phyloP scores from a whole-genome alignment of 2,113 vertebrate species.

The Gallinago jamesoni region DNA sequence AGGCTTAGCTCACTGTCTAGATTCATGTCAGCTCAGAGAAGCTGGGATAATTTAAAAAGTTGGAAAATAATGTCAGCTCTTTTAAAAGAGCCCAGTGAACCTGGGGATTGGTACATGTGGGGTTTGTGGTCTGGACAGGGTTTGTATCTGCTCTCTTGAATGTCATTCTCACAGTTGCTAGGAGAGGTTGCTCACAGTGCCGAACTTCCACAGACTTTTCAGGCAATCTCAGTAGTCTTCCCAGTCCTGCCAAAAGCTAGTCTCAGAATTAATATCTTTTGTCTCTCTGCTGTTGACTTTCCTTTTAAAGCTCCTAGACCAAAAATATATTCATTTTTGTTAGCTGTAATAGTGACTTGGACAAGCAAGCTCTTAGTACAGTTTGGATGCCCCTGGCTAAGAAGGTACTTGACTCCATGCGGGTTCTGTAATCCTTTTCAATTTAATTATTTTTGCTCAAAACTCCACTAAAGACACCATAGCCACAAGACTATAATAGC shows the following conservation, averaged over 20 bases:
- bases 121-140: slow-evolving; percentile 52
- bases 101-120: background rate
- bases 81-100: slow-evolving; percentile 43
- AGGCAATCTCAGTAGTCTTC: slow-evolving; percentile 42
- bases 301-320: slow-evolving; percentile 23
- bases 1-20: slow-evolving; percentile 49
- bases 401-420: background rate
- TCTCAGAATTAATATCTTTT: slow-evolving; percentile 47
- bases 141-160: slow-evolving; percentile 31
- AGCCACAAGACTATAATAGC: background rate
- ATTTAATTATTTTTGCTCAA: slow-evolving; percentile 4
- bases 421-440: slow-evolving; percentile 16
- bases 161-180: slow-evolving; percentile 44
- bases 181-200: background rate
- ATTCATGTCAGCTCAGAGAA: slow-evolving; percentile 59
- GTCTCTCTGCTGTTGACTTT: slow-evolving; percentile 13
- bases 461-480: background rate
- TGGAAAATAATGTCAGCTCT: slow-evolving; percentile 55
- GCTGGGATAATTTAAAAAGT: slow-evolving; percentile 47
- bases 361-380: background rate
- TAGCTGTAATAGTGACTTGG: background rate
- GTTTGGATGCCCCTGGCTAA: background rate
- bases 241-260: slow-evolving; percentile 28
- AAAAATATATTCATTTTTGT: slow-evolving; percentile 26
- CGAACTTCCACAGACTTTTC: slow-evolving; percentile 25